Conservation (phyloP, 2,113 vertebrate species). For the Rhynchopsitta pachyrhyncha region DNA sequence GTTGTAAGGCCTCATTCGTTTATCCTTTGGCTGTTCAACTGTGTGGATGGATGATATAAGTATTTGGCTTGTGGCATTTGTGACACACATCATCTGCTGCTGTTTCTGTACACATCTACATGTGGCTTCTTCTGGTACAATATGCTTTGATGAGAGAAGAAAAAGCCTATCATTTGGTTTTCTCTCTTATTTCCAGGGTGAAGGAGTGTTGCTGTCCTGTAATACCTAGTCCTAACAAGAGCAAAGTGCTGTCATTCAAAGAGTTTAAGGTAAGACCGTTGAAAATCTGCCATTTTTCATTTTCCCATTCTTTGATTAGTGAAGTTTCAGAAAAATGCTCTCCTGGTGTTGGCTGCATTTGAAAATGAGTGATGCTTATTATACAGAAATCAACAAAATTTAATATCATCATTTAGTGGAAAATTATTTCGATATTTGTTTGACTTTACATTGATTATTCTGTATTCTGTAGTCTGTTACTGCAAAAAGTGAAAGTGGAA, state of each 20-base stretch:
- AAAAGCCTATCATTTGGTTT: neutral
- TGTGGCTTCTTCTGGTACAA: neutral
- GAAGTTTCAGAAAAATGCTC: neutral
- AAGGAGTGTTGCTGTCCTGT: constrained; percentile 72
- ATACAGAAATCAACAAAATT: neutral
- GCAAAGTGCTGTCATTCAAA: constrained; percentile 67
- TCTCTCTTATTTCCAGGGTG: constrained; percentile 53
- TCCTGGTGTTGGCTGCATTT: neutral
- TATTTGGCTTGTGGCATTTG: neutral
- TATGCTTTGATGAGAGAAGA: neutral
- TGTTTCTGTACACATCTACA: neutral
- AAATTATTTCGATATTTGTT: neutral
- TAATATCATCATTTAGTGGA: neutral
- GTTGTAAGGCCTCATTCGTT: neutral
- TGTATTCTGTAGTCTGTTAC: neutral
- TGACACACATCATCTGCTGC: neutral
- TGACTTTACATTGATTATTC: neutral
- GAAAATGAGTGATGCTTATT: neutral
- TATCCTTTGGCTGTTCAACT: neutral
- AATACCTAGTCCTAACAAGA: constrained; percentile 75
- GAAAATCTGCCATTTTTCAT: neutral
- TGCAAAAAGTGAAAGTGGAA: neutral
- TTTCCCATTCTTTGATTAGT: neutral
- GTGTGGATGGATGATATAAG: neutral
- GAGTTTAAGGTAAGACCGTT: constrained; percentile 66